phyloP scores from a whole-genome alignment of 92 coral and sea anemone species.

The Phenganax subtilis region DNA sequence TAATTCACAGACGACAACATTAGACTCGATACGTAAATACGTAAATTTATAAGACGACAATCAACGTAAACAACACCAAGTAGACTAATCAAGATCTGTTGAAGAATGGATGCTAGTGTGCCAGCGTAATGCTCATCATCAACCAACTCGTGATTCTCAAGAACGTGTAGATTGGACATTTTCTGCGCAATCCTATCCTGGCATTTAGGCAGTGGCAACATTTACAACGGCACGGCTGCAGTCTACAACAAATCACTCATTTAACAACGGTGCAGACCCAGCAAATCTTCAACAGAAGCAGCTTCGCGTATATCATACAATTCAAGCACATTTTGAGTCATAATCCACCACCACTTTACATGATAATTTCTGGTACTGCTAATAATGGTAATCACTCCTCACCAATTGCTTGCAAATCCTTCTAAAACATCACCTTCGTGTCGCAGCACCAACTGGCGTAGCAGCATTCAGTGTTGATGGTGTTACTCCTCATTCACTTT shows the following conservation, averaged over 20 bases:
- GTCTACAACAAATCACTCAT: constrained; percentile 12
- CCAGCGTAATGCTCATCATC: constrained; percentile 26
- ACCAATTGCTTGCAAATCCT: constrained; percentile 16
- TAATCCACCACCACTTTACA: constrained; percentile 7
- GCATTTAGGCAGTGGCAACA: constrained; percentile 24
- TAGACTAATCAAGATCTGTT: too few species aligned
- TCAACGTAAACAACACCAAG: too few species aligned
- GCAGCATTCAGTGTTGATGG: constrained; percentile 47
- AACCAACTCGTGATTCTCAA: constrained; percentile 23
- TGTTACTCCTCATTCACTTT: constrained; percentile 39
- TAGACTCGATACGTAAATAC: too few species aligned
- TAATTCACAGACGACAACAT: too few species aligned
- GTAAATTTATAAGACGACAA: too few species aligned
- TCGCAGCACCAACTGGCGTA: constrained; percentile 49
- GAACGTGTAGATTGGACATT: constrained; percentile 10
- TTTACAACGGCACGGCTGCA: constrained; percentile 13
- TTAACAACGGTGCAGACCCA: constrained; percentile 13
- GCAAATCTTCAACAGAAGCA: constrained; percentile 29
- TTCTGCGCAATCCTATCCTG: constrained; percentile 17
- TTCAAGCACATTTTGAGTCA: constrained; percentile 22
- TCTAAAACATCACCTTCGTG: constrained; percentile 26
- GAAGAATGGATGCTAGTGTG: constrained; percentile 26
- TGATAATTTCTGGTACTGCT: constrained; percentile 35
- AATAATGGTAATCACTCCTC: constrained; percentile 16
- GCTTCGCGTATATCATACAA: constrained; percentile 1